Conservation (phyloP, 1,140 invertebrate species). For the Cataglyphis hispanica region DNA sequence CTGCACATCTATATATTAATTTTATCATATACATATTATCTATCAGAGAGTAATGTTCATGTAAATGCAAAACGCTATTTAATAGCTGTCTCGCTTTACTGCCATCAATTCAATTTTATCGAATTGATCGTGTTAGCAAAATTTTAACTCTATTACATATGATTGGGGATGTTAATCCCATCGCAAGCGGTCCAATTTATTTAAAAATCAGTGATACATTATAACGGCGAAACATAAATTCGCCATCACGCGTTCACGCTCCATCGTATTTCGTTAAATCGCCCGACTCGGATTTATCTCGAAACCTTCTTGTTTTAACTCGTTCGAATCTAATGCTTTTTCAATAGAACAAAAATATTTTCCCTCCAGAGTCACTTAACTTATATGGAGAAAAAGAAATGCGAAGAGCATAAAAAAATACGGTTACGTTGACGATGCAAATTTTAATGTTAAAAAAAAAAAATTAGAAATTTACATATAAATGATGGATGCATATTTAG, state of each 20-base stretch:
- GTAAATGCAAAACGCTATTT: slow-evolving; percentile 40
- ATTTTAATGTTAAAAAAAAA: background rate
- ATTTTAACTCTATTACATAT: slow-evolving; percentile 37
- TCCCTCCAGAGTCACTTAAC: background rate
- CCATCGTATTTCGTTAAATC: slow-evolving; percentile 29
- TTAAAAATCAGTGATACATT: background rate
- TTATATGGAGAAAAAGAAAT: background rate
- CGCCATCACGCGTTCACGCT: slow-evolving; percentile 1
- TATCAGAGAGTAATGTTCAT: slow-evolving; percentile 20
- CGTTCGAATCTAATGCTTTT: slow-evolving; percentile 16
- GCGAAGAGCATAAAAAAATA: background rate
- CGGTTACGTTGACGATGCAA: background rate
- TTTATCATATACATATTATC: slow-evolving; percentile 17
- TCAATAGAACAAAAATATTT: slow-evolving; percentile 27
- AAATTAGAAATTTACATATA: background rate
- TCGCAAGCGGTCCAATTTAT: background rate
- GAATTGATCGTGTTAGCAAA: slow-evolving; percentile 32
- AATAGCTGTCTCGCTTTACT: slow-evolving; percentile 37
- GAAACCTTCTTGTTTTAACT: slow-evolving; percentile 9
- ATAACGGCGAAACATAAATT: slow-evolving; percentile 33
- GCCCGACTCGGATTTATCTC: background rate
- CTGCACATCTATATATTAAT: background rate
- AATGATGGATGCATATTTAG: background rate
- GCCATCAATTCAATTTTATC: slow-evolving; percentile 30
- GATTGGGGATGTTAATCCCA: slow-evolving; percentile 22